phyloP scores from a whole-genome alignment of 2,888 invertebrate species.

The Lepidonotus clava region DNA sequence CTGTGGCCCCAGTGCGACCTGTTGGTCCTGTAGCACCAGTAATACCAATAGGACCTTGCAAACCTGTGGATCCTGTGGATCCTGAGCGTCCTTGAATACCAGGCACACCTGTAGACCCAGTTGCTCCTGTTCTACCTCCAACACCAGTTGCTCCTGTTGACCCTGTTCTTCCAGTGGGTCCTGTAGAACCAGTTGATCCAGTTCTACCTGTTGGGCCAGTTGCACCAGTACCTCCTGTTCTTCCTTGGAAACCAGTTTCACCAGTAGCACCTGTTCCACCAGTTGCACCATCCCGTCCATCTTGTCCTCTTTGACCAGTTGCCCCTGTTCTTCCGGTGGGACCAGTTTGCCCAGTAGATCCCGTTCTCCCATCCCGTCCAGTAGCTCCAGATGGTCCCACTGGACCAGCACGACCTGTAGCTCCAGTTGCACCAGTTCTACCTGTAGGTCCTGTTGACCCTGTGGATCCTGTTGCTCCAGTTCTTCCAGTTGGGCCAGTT shows the following conservation, averaged over 20 bases:
- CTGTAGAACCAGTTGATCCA: constrained; percentile 59
- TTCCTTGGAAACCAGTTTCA: constrained; percentile 35
- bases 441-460: constrained; percentile 55
- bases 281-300: constrained; percentile 56
- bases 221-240: constrained; percentile 56
- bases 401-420: constrained; percentile 15
- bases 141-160: constrained; percentile 55
- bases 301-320: constrained; percentile 55
- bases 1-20: constrained; percentile 56
- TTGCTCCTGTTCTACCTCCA: constrained; percentile 46
- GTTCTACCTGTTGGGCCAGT: constrained; percentile 51
- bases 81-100: constrained; percentile 53
- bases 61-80: constrained; percentile 50
- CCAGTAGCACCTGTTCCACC: constrained; percentile 54
- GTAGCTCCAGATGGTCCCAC: neutral
- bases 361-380: constrained; percentile 9
- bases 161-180: constrained; percentile 50
- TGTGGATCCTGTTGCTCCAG: constrained; percentile 47
- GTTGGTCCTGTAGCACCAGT: constrained; percentile 58
- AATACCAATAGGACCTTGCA: constrained; percentile 54
- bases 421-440: constrained; percentile 40
- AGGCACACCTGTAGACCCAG: constrained; percentile 50
- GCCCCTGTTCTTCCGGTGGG: constrained; percentile 53
- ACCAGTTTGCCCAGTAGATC: constrained; percentile 36
- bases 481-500: constrained; percentile 50